Base-by-base conservation (phyloP, 2,113 vertebrate species). In the Eclectus roratus region DNA sequence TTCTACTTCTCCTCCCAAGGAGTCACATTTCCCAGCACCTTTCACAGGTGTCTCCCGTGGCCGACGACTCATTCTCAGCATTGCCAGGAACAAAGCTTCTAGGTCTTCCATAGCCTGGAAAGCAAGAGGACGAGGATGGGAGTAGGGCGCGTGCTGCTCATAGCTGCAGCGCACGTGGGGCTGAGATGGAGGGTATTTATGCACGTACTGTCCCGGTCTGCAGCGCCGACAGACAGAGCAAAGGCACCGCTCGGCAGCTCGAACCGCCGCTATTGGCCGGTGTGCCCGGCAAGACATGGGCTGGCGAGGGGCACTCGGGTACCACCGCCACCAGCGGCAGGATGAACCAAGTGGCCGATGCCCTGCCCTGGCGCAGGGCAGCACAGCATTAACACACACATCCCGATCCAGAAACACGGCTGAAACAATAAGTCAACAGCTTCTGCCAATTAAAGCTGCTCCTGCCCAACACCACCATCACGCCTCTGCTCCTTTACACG, bases 61-160 rank as follows among this genome's bases (percentile, higher is more conserved):
- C 37, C 97, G 86, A 11, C 91, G 97, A 39, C 80, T 93, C 18
- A 96, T 87, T 85, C 98, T 99, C 43, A 95, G 97, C 47, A 97
- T 94, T 58, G 97, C 93, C 78, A 99, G 97, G 56, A 99, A 96
- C 29, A 99, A 98, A 12, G 98, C 23, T 49, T 99, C 99, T 98
- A 99, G 97, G 44, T 98, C 98, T 3, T 99, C 98, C 49, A 98
- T 97, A 68, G 98, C 97, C 99, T 99, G 94, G 50, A 37, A 33
- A 68, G 66, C 46, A 35, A 50, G 3, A 80, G 65, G 60, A 33
- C 0, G 2, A n/a, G 39, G 16, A 31, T 0, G 1, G 35, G 56
- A 37, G 8, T 20, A 53, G 23, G 13, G 17, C 4, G 29, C 69
- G 58, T 0, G 2, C n/a, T n/a, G 39, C 16, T 7, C 23, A 25